Evolutionary conservation across 2,888 invertebrate genomes (phyloP), one percentile per base, ranked within the genome.

Genomic region (Leptopilina syphax): DNA sequence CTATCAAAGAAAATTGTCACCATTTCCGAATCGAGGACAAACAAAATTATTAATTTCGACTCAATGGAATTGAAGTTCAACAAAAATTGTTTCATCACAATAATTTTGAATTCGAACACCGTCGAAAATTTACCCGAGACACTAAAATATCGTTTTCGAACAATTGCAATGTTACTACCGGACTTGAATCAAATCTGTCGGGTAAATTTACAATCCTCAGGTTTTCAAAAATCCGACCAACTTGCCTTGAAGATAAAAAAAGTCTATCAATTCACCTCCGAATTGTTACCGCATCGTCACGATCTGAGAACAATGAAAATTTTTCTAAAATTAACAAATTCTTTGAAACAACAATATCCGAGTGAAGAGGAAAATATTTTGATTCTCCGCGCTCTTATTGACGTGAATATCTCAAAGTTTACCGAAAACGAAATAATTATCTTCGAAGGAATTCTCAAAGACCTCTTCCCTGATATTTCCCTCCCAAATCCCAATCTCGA

Each of bases 31-130:
- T 34, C 93, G 76, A 90, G 93, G 84, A 92, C 92, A 92, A 57
- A 92, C 91, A 88, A 85, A 12, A 86, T 91, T 1, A 90, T 92
- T 44, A 86, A 80, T 8, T 92, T 93, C 81, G 85, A 90, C 12
- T 92, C 85, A 93, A 94, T 84, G 94, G 94, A 18, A 94, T 94
- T 95, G 34, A 89, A 86, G 5, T 88, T 95, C 12, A 95, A 95
- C 88, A 93, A 94, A 0, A 93, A 93, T 65, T 95, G 95, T 85
- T 95, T 95, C 87, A 94, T 96, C 79, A 95, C 93, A 91, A 92
- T 93, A 18, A 94, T 94, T 0, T 93, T 94, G 92, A 93, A 94
- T 88, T 93, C 93, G 0, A 92, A 86, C 5, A 93, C 93, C 84
- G 63, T 67, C 0, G 79, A 82, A 24, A 77, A 93, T 81, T 87